A percentile compares a stretch with the other conserved stretches of the same genome.
These are phyloP conservation scores for Crax fasciolata DNA, from an alignment of 2,797 vertebrate species.

Conservation along the genomic window DNA sequence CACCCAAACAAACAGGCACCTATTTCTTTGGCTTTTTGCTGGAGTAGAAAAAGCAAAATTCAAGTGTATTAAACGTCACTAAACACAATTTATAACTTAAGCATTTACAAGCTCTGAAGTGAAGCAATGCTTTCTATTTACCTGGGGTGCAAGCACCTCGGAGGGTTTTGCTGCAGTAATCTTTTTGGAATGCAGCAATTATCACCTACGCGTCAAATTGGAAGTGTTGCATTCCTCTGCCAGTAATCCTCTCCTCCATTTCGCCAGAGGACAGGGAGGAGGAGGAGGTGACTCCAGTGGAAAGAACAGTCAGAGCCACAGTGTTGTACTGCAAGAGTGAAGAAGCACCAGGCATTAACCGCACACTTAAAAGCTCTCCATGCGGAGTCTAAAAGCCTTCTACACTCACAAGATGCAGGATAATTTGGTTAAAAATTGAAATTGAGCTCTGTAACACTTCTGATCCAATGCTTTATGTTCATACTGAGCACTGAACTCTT, in stretches of 20 bases:
- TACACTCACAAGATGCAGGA: not conserved
- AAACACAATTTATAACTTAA: not conserved
- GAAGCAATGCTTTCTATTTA: not conserved
- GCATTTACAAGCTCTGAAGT: not conserved
- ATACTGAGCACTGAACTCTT: not conserved
- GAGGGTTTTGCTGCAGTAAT: constrained; percentile 16
- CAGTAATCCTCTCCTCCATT: constrained; percentile 56
- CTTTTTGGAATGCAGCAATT: constrained; percentile 47
- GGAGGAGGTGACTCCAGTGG: not conserved
- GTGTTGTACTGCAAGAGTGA: not conserved
- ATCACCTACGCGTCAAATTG: constrained; percentile 35
- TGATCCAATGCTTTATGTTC: not conserved
- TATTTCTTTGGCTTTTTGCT: not conserved
- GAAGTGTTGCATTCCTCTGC: constrained; percentile 48
- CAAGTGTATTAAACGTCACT: not conserved
- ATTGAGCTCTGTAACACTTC: not conserved
- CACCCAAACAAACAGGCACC: not conserved
- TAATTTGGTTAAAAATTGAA: not conserved
- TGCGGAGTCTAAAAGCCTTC: not conserved
- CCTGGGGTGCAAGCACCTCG: not conserved
- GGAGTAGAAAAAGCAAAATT: not conserved
- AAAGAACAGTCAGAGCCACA: not conserved
- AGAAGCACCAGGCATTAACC: not conserved
- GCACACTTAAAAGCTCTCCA: not conserved
- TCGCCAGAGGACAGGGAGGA: constrained; percentile 68